These are phyloP conservation scores for Drosophila setosimentum DNA, from an alignment of 2,888 invertebrate species.

Conservation along the genomic window DNA sequence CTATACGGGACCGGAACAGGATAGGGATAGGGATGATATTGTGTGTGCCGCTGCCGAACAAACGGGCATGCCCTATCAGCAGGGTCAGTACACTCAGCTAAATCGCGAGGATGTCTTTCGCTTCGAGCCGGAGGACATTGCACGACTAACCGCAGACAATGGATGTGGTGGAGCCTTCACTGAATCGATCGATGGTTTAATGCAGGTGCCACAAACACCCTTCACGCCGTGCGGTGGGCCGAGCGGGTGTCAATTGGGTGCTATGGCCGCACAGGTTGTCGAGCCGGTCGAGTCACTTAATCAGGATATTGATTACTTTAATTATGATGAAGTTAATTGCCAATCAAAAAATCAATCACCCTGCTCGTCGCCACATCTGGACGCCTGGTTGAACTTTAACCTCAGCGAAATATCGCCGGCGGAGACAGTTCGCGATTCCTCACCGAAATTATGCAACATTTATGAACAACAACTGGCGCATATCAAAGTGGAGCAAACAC, in stretches of 20 bases:
- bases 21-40: constrained; percentile 68
- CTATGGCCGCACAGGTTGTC: constrained; percentile 1
- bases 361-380: constrained; percentile 84
- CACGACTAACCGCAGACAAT: constrained; percentile 76
- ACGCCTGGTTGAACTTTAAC: constrained; percentile 84
- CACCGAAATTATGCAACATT: constrained; percentile 76
- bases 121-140: constrained; percentile 85
- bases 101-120: constrained; percentile 84
- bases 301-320: constrained; percentile 84
- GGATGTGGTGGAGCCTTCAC: constrained; percentile 16
- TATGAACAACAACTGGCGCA: constrained; percentile 46
- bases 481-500: constrained; percentile 28
- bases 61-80: constrained; percentile 65
- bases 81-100: constrained; percentile 73
- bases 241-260: constrained; percentile 10
- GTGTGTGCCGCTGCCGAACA: constrained; percentile 57
- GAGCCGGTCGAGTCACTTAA: constrained; percentile 57
- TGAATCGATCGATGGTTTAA: constrained; percentile 43
- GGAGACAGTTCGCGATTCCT: constrained; percentile 25
- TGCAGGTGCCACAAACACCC: constrained; percentile 65
- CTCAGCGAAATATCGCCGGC: constrained; percentile 69
- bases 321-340: constrained; percentile 85
- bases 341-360: constrained; percentile 85
- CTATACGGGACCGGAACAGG: constrained; percentile 48
- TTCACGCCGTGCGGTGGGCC: constrained; percentile 66